Evolutionary conservation across 2,113 vertebrate genomes (phyloP).

Genomic region (Struthio camelus): DNA sequence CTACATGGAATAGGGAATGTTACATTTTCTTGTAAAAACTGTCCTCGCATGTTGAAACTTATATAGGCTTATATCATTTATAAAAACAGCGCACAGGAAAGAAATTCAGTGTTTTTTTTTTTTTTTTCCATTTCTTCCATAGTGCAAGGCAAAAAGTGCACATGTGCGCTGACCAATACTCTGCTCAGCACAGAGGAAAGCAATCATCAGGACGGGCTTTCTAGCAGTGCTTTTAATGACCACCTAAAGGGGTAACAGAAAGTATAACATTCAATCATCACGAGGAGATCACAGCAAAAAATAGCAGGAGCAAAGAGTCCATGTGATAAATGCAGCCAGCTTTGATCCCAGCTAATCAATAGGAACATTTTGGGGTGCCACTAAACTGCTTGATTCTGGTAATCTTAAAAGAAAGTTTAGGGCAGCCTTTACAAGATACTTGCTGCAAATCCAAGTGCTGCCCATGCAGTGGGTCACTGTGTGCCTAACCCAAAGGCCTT

Average conservation of each 20-base stretch:
- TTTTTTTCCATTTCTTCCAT: neutral
- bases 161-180: neutral
- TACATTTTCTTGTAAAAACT: neutral
- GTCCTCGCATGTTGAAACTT: neutral
- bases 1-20: neutral
- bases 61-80: neutral
- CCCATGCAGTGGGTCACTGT: fast-evolving
- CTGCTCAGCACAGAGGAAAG: neutral
- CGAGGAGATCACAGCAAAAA: neutral
- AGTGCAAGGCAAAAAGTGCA: neutral
- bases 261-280: neutral
- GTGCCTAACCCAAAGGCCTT: neutral
- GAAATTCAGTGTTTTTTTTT: neutral
- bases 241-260: neutral
- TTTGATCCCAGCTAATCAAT: neutral
- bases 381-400: neutral
- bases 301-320: neutral
- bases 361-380: neutral
- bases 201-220: neutral
- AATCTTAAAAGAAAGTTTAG: neutral
- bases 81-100: neutral
- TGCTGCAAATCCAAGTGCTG: neutral
- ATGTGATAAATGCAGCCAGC: neutral
- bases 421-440: neutral
- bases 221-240: neutral